Evolutionary conservation across 2,888 invertebrate genomes (phyloP).

Genomic region (Cantharis flavilabris): DNA sequence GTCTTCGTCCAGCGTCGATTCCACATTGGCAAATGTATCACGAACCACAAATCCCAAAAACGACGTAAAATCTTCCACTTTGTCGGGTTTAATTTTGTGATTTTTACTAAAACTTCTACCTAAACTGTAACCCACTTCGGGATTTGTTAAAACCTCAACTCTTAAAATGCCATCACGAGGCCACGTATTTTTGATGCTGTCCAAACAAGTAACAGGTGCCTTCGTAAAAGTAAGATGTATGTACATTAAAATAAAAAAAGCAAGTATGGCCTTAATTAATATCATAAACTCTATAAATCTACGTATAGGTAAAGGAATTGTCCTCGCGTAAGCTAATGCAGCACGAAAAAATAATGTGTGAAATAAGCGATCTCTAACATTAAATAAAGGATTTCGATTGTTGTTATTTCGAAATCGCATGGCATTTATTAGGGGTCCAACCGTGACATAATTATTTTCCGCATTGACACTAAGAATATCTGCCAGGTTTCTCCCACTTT

Average conservation of each 20-base stretch:
- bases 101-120: constrained; percentile 85
- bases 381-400: constrained; percentile 77
- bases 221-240: constrained; percentile 94
- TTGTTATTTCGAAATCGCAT: constrained; percentile 61
- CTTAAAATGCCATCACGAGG: constrained; percentile 93
- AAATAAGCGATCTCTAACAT: constrained; percentile 89
- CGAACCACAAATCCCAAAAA: constrained; percentile 68
- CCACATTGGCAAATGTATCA: constrained; percentile 73
- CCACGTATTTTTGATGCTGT: constrained; percentile 88
- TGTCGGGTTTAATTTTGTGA: constrained; percentile 70
- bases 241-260: constrained; percentile 90
- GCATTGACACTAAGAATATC: constrained; percentile 40
- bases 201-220: constrained; percentile 90
- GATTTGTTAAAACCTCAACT: constrained; percentile 82
- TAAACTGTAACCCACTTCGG: constrained; percentile 74
- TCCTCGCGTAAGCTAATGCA: constrained; percentile 88
- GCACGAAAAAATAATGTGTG: constrained; percentile 93
- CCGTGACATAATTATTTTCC: constrained; percentile 55
- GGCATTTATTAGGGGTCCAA: constrained; percentile 61
- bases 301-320: constrained; percentile 82
- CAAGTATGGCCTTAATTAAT: constrained; percentile 78
- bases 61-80: constrained; percentile 62
- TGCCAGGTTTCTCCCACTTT: constrained; percentile 31
- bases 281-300: constrained; percentile 83
- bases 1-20: constrained; percentile 62